A percentile compares a stretch with the other conserved stretches of the same genome.
These are phyloP conservation scores for Pardalotus punctatus DNA, from an alignment of 2,113 vertebrate genomes.

Conservation along the genomic window DNA sequence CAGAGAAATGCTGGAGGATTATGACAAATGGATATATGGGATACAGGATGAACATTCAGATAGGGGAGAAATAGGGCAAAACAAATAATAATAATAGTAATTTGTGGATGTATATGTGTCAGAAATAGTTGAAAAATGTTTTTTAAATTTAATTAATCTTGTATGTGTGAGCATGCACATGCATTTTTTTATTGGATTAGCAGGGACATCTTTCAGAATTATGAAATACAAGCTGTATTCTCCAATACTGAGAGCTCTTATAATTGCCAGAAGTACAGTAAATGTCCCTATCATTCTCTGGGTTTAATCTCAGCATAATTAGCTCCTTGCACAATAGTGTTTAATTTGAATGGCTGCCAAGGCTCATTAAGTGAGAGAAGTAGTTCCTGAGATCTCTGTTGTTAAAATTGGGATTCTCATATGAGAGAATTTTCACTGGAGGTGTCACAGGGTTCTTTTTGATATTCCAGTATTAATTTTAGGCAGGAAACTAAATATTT, in stretches of 20 bases:
- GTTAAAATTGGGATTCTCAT: conserved; percentile 59
- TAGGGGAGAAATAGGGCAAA: neutral
- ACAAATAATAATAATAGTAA: conserved; percentile 38
- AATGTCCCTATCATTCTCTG: conserved; percentile 72
- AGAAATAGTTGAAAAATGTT: conserved; percentile 1
- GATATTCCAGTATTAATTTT: conserved; percentile 48
- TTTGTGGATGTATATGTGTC: neutral
- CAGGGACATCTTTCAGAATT: conserved; percentile 54
- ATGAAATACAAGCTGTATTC: conserved; percentile 63
- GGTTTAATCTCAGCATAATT: conserved; percentile 78
- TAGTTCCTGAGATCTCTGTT: conserved; percentile 75
- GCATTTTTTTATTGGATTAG: conserved; percentile 53
- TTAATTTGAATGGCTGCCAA: conserved; percentile 79
- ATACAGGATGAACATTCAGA: conserved; percentile 1
- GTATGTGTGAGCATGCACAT: neutral
- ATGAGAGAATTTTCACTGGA: conserved; percentile 34
- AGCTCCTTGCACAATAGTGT: conserved; percentile 77
- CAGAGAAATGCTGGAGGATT: conserved; percentile 5
- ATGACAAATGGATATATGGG: neutral
- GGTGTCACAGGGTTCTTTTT: conserved; percentile 38
- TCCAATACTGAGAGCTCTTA: conserved; percentile 48
- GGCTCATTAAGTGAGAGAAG: conserved; percentile 75
- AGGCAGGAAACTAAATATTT: conserved; percentile 48
- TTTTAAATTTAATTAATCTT: conserved; percentile 27
- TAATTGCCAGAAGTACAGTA: conserved; percentile 71